Conservation (phyloP, 2,113 vertebrate genomes). For the Gallinago jamesoni region DNA sequence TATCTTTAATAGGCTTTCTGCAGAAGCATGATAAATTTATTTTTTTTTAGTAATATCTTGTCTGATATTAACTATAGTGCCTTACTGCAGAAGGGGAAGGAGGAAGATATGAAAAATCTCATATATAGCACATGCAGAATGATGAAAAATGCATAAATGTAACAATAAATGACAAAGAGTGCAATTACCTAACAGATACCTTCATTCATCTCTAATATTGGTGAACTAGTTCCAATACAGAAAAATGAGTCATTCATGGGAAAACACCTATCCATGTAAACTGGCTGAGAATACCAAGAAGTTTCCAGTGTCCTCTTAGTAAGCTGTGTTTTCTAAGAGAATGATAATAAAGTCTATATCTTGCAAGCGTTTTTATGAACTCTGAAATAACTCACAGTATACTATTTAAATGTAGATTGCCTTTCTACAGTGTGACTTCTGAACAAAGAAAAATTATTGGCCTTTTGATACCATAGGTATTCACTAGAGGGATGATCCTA, state of each 20-base stretch:
- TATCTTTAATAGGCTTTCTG: neutral
- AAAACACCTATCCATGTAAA: neutral
- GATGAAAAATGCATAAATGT: neutral
- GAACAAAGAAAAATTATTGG: neutral
- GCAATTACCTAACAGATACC: neutral
- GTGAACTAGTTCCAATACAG: neutral
- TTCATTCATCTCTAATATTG: neutral
- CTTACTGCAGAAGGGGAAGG: neutral
- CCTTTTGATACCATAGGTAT: neutral
- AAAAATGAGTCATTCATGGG: neutral
- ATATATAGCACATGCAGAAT: neutral
- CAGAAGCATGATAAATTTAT: neutral
- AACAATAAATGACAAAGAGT: neutral
- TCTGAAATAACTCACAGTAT: neutral
- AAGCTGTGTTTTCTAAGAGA: neutral
- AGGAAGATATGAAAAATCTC: neutral
- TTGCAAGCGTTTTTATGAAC: neutral
- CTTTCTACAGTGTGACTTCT: neutral
- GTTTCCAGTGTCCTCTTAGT: neutral
- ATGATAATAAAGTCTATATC: neutral
- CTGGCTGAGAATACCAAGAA: neutral
- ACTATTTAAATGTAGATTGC: neutral
- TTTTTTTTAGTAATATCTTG: neutral
- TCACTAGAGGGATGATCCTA: neutral
- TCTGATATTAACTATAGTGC: neutral